A percentile compares a stretch with the other conserved stretches of the same genome.
phyloP scores from a whole-genome alignment of 2,888 invertebrate species.

The Lasioglossum pauxillum region DNA sequence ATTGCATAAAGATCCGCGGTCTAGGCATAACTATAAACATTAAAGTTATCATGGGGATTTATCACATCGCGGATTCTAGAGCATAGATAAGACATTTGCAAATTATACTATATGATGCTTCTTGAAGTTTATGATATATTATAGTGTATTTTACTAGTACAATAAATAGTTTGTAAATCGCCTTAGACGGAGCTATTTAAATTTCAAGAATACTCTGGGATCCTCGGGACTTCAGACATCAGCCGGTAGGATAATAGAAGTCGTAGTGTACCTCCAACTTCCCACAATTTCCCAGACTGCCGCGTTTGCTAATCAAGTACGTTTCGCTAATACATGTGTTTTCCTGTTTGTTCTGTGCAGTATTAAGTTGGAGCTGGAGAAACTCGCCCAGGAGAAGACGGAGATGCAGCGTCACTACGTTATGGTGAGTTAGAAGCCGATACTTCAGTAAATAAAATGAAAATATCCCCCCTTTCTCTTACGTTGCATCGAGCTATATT shows the following conservation, averaged over 20 bases:
- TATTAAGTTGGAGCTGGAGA: conserved; percentile 94
- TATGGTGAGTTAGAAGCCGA: conserved; percentile 88
- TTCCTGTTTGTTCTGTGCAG: conserved; percentile 86
- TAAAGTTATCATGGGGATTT: too few relatives aligned
- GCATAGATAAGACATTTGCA: too few relatives aligned
- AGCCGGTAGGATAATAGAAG: not conserved
- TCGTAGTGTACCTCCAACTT: not conserved
- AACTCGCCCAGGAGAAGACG: conserved; percentile 93
- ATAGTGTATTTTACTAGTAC: too few relatives aligned
- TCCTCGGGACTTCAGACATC: too few relatives aligned
- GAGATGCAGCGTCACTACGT: conserved; percentile 96
- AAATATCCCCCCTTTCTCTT: not conserved
- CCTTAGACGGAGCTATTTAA: too few relatives aligned
- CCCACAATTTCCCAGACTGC: not conserved
- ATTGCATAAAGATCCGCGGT: too few relatives aligned
- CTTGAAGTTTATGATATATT: too few relatives aligned
- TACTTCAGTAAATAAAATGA: not conserved
- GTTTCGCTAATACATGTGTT: conserved; percentile 81
- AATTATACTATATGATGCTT: too few relatives aligned
- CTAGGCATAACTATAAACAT: too few relatives aligned
- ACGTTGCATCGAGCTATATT: not conserved
- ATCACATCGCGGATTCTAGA: too few relatives aligned
- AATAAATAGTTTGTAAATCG: too few relatives aligned
- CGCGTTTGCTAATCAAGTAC: conserved; percentile 67
- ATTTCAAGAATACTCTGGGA: too few relatives aligned